A percentile compares a stretch with the other conserved stretches of the same genome.
These are phyloP conservation scores for Orthonevra nobilis DNA, from an alignment of 2,888 invertebrate species.

Conservation along the genomic window DNA sequence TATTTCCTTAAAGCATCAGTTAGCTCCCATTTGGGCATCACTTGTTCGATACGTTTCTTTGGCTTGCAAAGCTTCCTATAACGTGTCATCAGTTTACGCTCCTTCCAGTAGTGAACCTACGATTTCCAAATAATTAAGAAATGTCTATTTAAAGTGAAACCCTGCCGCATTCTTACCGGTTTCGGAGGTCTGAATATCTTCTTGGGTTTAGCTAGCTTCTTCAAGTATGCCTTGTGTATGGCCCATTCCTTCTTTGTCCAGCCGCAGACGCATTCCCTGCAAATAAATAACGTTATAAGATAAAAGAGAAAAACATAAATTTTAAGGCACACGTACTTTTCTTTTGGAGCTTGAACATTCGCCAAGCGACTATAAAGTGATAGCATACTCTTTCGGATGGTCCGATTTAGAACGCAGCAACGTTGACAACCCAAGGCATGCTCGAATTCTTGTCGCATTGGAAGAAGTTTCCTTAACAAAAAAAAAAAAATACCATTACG, in stretches of 20 bases:
- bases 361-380: slow-evolving; percentile 77
- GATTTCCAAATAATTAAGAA: not conserved
- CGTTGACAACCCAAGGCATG: slow-evolving; percentile 33
- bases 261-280: slow-evolving; percentile 72
- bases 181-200: slow-evolving; percentile 57
- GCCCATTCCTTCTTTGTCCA: slow-evolving; percentile 73
- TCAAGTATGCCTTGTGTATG: slow-evolving; percentile 73
- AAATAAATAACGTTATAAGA: not conserved
- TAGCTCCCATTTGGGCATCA: slow-evolving; percentile 73
- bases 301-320: not conserved
- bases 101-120: slow-evolving; percentile 46
- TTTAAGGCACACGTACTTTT: slow-evolving; percentile 71
- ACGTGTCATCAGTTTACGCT: slow-evolving; percentile 70
- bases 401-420: slow-evolving; percentile 74
- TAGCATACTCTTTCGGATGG: slow-evolving; percentile 75
- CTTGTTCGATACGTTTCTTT: slow-evolving; percentile 48
- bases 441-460: not conserved
- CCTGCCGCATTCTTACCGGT: slow-evolving; percentile 72
- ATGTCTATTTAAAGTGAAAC: no score
- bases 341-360: slow-evolving; percentile 74
- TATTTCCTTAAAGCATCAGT: slow-evolving; percentile 68
- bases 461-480: slow-evolving; percentile 35
- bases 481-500: no score
- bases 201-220: slow-evolving; percentile 75
- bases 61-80: slow-evolving; percentile 73